Base-by-base conservation (phyloP, 2,113 vertebrate species). In the Otis tarda region DNA sequence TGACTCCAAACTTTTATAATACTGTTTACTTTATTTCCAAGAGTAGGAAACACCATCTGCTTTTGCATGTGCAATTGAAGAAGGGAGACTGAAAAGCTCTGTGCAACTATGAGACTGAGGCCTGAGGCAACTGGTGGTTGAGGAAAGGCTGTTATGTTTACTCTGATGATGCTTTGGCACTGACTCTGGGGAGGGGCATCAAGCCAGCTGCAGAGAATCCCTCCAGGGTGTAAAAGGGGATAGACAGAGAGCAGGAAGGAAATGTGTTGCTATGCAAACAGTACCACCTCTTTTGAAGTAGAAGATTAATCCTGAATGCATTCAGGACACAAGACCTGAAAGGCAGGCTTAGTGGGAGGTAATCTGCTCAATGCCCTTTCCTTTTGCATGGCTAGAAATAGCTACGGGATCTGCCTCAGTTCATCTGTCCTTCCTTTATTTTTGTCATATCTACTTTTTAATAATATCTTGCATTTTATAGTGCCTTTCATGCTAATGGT, bases 301-400 rank as follows among this genome's bases (percentile, higher is more conserved):
- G 56, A 69, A 52, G 83, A 79, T 93, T 95, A 95, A 94, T 89
- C 56, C 92, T 69, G 76, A 95, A 91, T 89, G 35, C 47, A 91
- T 94, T 86, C 84, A 94, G 87, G 59, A 90, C 56, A 75, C 67
- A 75, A 85, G 79, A 90, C 49, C 87, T 93, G 87, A 96, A 95
- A 94, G 82, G 43, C 69, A 89, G 79, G 41, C 84, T 94, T 95
- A 95, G 74, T 77, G 63, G 43, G 52, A 95, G 47, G 85, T 87
- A 94, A 93, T 93, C 92, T 96, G 78, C 75, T 87, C 91, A 90
- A 47, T 84, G 79, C 22, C 82, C 60, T 93, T 91, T 91, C 55
- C 43, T 93, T 88, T 93, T 90, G 23, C 75, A 77, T 65, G 30
- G 56, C 45, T 89, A 59, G 79, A 95, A 95, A 94, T 70, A 93